A percentile compares a stretch with the other conserved stretches of the same genome.
These are phyloP conservation scores for Sesia apiformis DNA, from an alignment of 2,888 invertebrate species.

Conservation along the genomic window DNA sequence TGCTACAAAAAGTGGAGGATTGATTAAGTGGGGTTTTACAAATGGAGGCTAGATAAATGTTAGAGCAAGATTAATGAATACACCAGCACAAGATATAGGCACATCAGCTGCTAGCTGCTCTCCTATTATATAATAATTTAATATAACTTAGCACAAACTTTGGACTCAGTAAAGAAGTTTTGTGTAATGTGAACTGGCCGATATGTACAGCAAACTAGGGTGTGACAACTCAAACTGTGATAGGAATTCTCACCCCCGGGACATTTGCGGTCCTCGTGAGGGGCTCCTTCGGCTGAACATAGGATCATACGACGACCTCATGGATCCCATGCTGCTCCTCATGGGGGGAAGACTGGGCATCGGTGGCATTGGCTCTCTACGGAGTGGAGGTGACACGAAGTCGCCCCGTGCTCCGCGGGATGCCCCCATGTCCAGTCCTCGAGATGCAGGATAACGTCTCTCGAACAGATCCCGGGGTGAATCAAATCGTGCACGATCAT, in stretches of 20 bases:
- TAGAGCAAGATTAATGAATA: no score
- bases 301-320: slow-evolving; percentile 83
- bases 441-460: slow-evolving; percentile 80
- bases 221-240: no score
- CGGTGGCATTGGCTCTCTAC: slow-evolving; percentile 86
- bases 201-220: no score
- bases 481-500: slow-evolving; percentile 84
- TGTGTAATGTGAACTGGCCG: no score
- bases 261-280: slow-evolving; percentile 74
- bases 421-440: slow-evolving; percentile 71
- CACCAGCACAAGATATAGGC: no score
- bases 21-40: no score
- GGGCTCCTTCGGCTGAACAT: slow-evolving; percentile 90
- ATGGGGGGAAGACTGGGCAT: slow-evolving; percentile 81
- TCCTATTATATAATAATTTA: no score
- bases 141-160: no score
- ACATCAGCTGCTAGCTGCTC: no score
- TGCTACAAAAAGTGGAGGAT: no score
- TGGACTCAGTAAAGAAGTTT: no score
- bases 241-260: slow-evolving; percentile 54
- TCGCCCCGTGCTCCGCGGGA: slow-evolving; percentile 75
- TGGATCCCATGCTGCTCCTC: slow-evolving; percentile 77
- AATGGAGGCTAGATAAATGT: no score
- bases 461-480: slow-evolving; percentile 87
- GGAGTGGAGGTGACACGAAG: slow-evolving; percentile 82